These are phyloP conservation scores for Dolichopus griseipennis DNA, from an alignment of 2,888 invertebrate species.

Conservation along the genomic window DNA sequence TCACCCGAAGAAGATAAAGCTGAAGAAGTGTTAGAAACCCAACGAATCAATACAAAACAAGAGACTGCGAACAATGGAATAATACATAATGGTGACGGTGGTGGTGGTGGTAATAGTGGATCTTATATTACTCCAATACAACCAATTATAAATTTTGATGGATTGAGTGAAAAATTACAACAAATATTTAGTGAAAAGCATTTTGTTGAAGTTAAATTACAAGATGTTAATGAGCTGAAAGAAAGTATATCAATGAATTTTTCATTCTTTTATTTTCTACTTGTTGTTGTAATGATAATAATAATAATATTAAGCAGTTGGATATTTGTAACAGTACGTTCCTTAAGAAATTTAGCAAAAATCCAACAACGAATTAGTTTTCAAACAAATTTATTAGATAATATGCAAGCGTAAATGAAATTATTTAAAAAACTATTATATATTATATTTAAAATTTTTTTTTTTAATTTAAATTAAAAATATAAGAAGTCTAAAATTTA, in stretches of 20 bases:
- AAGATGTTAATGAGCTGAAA: background rate
- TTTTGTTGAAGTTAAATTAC: background rate
- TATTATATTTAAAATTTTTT: background rate
- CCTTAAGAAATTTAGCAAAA: background rate
- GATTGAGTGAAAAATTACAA: background rate
- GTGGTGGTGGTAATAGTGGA: no score
- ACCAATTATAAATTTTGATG: background rate
- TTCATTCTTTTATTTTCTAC: background rate
- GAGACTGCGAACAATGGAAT: no score
- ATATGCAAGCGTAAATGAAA: background rate
- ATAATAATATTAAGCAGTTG: background rate
- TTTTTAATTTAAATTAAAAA: no score
- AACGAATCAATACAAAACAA: background rate
- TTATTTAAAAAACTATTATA: no score
- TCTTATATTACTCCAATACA: no score
- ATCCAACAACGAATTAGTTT: background rate
- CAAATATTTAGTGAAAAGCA: background rate
- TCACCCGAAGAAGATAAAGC: background rate
- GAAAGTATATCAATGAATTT: background rate
- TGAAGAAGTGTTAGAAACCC: background rate
- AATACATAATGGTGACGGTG: no score
- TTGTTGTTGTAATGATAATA: background rate
- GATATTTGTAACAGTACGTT: background rate
- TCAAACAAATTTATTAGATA: constrained; percentile 1
- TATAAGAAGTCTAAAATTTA: no score